Evolutionary conservation across 2,113 vertebrate species (phyloP).

Genomic region (Hyperopisus bebe): DNA sequence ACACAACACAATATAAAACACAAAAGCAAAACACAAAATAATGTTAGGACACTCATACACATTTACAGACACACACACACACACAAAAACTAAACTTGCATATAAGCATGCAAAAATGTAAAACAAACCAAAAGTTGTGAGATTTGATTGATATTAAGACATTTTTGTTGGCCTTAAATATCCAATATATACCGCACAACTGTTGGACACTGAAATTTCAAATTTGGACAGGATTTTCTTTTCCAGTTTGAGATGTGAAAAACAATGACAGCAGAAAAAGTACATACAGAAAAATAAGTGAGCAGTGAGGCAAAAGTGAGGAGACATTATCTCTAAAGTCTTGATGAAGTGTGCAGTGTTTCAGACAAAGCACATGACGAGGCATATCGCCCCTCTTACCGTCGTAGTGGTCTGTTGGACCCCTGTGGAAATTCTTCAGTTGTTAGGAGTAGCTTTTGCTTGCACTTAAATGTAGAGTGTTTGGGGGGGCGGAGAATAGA

Average conservation of each 20-base stretch:
- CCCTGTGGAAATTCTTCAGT: background rate
- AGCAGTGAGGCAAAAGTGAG: background rate
- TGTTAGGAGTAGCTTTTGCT: slow-evolving; percentile 28
- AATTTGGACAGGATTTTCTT: background rate
- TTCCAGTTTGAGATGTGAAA: background rate
- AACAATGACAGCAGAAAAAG: background rate
- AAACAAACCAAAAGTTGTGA: background rate
- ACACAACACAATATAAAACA: background rate
- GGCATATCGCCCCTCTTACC: background rate
- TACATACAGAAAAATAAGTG: background rate
- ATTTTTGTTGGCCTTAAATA: background rate
- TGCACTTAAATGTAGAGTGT: slow-evolving; percentile 44
- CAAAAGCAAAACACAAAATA: background rate
- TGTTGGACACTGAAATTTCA: background rate
- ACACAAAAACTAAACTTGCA: background rate
- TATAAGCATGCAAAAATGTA: background rate
- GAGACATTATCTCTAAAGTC: background rate
- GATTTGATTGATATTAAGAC: background rate
- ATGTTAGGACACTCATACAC: background rate
- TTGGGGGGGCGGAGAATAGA: background rate
- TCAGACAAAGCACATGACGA: background rate
- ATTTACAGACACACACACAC: background rate
- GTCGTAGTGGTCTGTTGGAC: slow-evolving; percentile 25
- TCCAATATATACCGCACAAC: background rate
- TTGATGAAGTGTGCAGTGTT: background rate